These are phyloP conservation scores for Erebia ligea DNA, from an alignment of 2,888 invertebrate species.

Conservation along the genomic window DNA sequence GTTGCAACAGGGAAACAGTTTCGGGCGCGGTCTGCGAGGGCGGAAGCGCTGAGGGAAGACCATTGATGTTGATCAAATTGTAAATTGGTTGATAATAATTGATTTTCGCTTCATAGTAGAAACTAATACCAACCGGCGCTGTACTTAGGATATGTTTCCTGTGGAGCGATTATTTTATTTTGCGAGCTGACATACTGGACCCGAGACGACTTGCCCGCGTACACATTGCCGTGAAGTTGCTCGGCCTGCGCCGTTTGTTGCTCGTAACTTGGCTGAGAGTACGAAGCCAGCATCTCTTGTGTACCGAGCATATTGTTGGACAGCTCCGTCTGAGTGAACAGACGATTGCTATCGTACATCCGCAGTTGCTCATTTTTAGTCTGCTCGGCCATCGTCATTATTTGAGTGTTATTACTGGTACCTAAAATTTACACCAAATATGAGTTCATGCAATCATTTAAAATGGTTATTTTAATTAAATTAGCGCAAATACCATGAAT, in stretches of 20 bases:
- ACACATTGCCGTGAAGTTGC: constrained; percentile 55
- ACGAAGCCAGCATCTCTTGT: constrained; percentile 64
- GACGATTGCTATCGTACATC: constrained; percentile 66
- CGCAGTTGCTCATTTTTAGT: constrained; percentile 72
- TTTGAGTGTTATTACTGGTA: constrained; percentile 71
- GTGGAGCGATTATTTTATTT: constrained; percentile 62
- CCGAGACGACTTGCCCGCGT: constrained; percentile 57
- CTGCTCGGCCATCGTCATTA: constrained; percentile 68
- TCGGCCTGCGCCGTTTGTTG: constrained; percentile 51
- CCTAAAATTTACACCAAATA: constrained; percentile 51
- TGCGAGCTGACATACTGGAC: constrained; percentile 62
- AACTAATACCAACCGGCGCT: constrained; percentile 56
- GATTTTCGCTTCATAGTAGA: neutral
- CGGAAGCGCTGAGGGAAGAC: constrained; percentile 54
- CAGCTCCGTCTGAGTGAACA: constrained; percentile 67
- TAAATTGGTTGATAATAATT: neutral
- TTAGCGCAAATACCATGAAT: constrained; percentile 62
- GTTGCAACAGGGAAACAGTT: constrained; percentile 76
- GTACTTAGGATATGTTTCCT: constrained; percentile 68
- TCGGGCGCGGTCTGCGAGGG: constrained; percentile 79
- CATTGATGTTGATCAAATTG: neutral
- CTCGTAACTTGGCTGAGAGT: constrained; percentile 61
- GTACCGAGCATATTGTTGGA: constrained; percentile 65
- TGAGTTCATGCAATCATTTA: neutral
- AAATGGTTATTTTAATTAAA: constrained; percentile 18